These are phyloP conservation scores for Steinernema carpocapsae DNA, from an alignment of 2,888 invertebrate species.

Conservation along the genomic window DNA sequence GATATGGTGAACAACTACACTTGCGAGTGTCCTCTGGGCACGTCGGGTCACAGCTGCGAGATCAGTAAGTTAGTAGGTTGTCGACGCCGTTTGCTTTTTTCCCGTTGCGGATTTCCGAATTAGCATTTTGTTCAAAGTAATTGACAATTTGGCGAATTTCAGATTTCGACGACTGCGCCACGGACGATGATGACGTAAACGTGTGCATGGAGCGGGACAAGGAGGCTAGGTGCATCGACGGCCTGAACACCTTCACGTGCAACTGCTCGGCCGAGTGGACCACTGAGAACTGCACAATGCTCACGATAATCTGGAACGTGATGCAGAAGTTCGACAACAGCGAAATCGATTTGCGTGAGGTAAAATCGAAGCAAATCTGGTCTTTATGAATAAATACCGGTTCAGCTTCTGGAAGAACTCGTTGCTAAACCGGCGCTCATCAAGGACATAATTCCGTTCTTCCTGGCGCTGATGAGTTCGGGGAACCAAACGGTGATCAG, in stretches of 20 bases:
- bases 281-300: neutral
- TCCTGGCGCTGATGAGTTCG: constrained; percentile 30
- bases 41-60: constrained; percentile 6
- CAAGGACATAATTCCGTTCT: constrained; percentile 14
- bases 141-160: neutral
- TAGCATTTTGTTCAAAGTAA: too few species aligned
- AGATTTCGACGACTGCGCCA: constrained; percentile 11
- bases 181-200: neutral
- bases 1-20: neutral
- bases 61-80: neutral
- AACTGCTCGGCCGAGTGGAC: constrained; percentile 22
- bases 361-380: neutral
- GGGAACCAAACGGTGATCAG: constrained; percentile 42
- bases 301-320: neutral
- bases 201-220: neutral
- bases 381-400: neutral
- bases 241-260: neutral
- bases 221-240: neutral
- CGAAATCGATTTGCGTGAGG: neutral
- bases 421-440: constrained; percentile 1
- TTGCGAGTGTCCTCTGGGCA: neutral
- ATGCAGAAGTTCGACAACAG: neutral
- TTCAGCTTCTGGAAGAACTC: neutral
- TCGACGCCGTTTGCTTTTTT: too few species aligned
- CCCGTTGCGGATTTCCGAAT: too few species aligned